Evolutionary conservation across 2,113 vertebrate species (phyloP).

Genomic region (Heterotilapia buettikoferi): DNA sequence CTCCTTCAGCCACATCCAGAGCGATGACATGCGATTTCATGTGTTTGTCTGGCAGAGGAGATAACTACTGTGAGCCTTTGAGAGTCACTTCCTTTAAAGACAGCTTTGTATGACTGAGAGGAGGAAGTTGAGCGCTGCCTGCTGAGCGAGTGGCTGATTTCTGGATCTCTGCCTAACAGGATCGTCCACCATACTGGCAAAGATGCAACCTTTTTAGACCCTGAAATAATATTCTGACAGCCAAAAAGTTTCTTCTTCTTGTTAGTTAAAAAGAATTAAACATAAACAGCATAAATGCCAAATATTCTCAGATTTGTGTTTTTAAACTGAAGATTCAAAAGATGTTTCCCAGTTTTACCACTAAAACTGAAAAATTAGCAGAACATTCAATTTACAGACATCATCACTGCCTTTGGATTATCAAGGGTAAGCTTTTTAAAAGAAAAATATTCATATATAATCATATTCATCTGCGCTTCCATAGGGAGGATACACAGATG

Average conservation of each 20-base stretch:
- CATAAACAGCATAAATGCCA: background rate
- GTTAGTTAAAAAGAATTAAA: background rate
- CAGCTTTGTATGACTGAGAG: background rate
- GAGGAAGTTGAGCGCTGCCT: constrained; percentile 15
- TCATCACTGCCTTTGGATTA: background rate
- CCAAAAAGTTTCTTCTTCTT: background rate
- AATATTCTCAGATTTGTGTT: background rate
- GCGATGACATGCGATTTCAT: background rate
- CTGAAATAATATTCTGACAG: background rate
- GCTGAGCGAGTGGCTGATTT: constrained; percentile 7
- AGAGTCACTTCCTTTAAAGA: constrained; percentile 31
- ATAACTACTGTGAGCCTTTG: constrained; percentile 29
- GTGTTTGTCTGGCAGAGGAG: background rate
- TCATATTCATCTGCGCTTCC: background rate
- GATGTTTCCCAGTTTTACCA: background rate
- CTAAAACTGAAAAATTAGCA: background rate
- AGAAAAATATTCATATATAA: background rate
- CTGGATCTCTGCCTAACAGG: constrained; percentile 1
- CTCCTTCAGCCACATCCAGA: background rate
- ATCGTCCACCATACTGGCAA: background rate
- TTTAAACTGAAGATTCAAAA: background rate
- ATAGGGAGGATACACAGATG: background rate
- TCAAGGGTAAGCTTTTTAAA: background rate
- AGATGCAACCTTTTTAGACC: background rate
- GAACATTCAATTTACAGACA: background rate